A percentile compares a stretch with the other conserved stretches of the same genome.
Evolutionary conservation across 2,888 invertebrate species (phyloP).

Genomic region (Pollenia griseotomentosa): DNA sequence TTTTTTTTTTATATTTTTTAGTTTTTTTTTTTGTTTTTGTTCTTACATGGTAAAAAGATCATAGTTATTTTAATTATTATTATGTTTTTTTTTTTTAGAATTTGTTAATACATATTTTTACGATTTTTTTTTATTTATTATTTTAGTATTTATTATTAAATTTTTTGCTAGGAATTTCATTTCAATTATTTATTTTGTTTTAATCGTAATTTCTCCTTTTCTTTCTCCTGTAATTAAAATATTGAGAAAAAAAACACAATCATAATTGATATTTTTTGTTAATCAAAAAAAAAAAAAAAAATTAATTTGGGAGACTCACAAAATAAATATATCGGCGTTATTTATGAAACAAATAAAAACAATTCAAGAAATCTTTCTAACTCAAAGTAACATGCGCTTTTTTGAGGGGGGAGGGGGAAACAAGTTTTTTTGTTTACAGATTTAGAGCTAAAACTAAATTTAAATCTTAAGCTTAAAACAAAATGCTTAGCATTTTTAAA

Average conservation of each 20-base stretch:
- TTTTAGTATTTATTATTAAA: conserved; percentile 64
- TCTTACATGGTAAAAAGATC: conserved; percentile 73
- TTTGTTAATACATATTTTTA: conserved; percentile 67
- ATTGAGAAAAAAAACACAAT: conserved; percentile 53
- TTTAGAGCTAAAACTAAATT: conserved; percentile 23
- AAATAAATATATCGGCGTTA: neutral
- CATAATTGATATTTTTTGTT: conserved; percentile 42
- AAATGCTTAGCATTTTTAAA: neutral
- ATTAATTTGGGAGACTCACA: neutral
- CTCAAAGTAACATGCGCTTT: conserved; percentile 42
- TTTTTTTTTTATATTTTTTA: conserved; percentile 42
- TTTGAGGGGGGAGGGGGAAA: neutral
- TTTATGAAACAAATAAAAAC: neutral
- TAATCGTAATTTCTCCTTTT: conserved; percentile 84
- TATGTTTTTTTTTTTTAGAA: conserved; percentile 57
- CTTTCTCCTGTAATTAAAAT: conserved; percentile 83
- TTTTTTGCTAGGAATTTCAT: conserved; percentile 72
- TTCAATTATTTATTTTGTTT: conserved; percentile 74
- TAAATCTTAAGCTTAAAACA: conserved; percentile 12
- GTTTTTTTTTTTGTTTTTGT: conserved; percentile 39
- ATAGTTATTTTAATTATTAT: conserved; percentile 58
- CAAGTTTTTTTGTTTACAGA: neutral
- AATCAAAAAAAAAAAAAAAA: neutral
- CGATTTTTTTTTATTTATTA: conserved; percentile 56
- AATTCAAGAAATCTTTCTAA: neutral